phyloP scores from a whole-genome alignment of 2,888 invertebrate genomes.

The Carterocephalus palaemon region DNA sequence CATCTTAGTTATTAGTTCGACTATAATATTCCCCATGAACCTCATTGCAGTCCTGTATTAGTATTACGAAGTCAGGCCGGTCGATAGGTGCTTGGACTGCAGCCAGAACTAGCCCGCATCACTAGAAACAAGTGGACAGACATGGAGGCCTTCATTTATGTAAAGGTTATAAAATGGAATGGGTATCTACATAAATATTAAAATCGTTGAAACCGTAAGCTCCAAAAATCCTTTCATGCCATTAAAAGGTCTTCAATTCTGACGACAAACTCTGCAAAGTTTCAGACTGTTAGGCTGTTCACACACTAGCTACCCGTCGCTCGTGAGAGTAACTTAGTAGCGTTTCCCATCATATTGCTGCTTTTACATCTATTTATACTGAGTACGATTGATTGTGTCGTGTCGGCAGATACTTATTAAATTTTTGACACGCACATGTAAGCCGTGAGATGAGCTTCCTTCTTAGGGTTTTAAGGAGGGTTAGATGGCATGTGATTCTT shows the following conservation, averaged over 20 bases:
- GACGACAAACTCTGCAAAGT: slow-evolving; percentile 12
- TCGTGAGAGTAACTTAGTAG: no score
- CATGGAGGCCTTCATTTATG: slow-evolving; percentile 27
- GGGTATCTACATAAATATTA: no score
- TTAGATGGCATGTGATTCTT: no score
- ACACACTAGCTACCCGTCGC: no score
- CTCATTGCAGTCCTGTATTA: slow-evolving; percentile 40
- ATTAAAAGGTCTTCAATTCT: slow-evolving; percentile 6
- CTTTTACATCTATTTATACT: no score
- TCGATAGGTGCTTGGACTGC: slow-evolving; percentile 53
- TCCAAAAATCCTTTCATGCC: slow-evolving; percentile 6
- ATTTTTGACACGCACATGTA: no score
- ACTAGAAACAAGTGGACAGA: slow-evolving; percentile 26
- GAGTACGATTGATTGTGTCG: no score
- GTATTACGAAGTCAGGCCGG: slow-evolving; percentile 33
- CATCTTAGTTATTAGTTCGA: neutral
- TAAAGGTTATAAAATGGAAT: slow-evolving; percentile 31
- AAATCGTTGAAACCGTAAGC: no score
- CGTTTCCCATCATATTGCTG: no score
- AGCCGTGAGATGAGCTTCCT: no score
- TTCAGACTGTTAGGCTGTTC: slow-evolving; percentile 12
- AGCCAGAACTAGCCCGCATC: slow-evolving; percentile 40
- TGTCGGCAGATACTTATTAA: no score
- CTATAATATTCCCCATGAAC: slow-evolving; percentile 33
- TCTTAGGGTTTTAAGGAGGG: no score